A percentile compares a stretch with the other conserved stretches of the same genome.
Evolutionary conservation across 2,888 invertebrate species (phyloP).

Genomic region (Pyrocoelia pectoralis): DNA sequence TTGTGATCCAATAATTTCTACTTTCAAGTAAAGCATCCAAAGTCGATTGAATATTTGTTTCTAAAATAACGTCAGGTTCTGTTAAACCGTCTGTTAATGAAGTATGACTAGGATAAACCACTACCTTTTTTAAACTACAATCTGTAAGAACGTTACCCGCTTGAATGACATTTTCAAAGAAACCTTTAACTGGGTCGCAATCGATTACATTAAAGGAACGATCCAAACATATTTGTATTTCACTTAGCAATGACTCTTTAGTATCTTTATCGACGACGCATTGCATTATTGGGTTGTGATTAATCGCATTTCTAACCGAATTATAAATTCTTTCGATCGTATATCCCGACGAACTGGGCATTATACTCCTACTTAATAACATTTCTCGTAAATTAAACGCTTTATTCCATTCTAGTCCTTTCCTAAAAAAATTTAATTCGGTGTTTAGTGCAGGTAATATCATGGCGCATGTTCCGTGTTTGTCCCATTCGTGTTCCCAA

Average conservation of each 20-base stretch:
- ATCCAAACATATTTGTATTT: slow-evolving; percentile 78
- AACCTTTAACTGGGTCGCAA: slow-evolving; percentile 65
- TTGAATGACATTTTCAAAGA: slow-evolving; percentile 40
- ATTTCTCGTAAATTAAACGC: slow-evolving; percentile 69
- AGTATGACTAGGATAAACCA: slow-evolving; percentile 65
- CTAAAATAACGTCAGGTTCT: slow-evolving; percentile 2
- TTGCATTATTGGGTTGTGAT: slow-evolving; percentile 69
- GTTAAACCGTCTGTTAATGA: slow-evolving; percentile 52
- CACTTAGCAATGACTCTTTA: slow-evolving; percentile 68
- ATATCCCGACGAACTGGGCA: slow-evolving; percentile 63
- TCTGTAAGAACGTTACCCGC: slow-evolving; percentile 63
- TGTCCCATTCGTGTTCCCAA: slow-evolving; percentile 85
- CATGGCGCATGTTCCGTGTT: slow-evolving; percentile 83
- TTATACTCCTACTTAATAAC: slow-evolving; percentile 64
- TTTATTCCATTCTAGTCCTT: slow-evolving; percentile 69
- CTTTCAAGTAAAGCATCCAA: slow-evolving; percentile 12
- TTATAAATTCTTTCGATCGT: slow-evolving; percentile 62
- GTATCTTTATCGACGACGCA: slow-evolving; percentile 69
- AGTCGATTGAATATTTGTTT: not conserved
- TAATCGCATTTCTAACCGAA: slow-evolving; percentile 64
- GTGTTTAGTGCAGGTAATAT: slow-evolving; percentile 64
- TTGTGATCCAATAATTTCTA: slow-evolving; percentile 21
- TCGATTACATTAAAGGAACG: slow-evolving; percentile 70
- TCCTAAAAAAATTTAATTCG: slow-evolving; percentile 73
- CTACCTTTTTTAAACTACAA: slow-evolving; percentile 63